Evolutionary conservation across 2,888 invertebrate genomes (phyloP).

Genomic region (Pteria penguin): DNA sequence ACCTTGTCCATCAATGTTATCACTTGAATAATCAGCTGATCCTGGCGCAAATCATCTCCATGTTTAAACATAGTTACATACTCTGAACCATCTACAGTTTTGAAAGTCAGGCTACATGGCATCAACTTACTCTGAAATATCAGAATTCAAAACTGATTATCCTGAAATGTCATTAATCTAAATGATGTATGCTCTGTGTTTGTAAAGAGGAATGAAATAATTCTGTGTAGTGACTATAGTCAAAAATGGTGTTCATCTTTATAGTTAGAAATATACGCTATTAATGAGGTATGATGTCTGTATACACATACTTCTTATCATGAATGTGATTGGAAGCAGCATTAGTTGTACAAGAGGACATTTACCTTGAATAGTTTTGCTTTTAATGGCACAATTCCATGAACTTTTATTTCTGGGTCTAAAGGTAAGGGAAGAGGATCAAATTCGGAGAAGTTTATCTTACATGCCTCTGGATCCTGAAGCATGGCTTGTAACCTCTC

Average conservation of each 20-base stretch:
- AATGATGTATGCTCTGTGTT: no score
- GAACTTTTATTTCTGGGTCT: slow-evolving; percentile 93
- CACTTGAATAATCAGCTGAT: slow-evolving; percentile 98
- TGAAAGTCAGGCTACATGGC: slow-evolving; percentile 95
- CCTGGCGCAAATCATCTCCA: slow-evolving; percentile 98
- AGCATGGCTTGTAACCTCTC: slow-evolving; percentile 92
- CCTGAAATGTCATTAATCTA: no score
- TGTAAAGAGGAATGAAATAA: no score
- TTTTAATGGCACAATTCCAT: slow-evolving; percentile 88
- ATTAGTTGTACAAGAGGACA: no score
- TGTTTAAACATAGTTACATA: slow-evolving; percentile 98
- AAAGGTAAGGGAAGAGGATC: slow-evolving; percentile 96
- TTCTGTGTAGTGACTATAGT: no score
- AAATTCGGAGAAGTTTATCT: slow-evolving; percentile 87
- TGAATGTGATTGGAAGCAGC: no score
- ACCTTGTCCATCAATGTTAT: slow-evolving; percentile 97
- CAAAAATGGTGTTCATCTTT: no score
- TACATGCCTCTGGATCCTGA: slow-evolving; percentile 79
- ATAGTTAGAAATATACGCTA: no score
- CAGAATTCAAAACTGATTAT: no score
- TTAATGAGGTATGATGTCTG: no score
- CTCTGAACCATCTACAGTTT: slow-evolving; percentile 86
- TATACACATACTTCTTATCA: no score
- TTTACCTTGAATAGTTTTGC: slow-evolving; percentile 92
- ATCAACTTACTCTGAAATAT: slow-evolving; percentile 87